Percentiles rank a stretch among this genome's conserved stretches.
phyloP scores from a whole-genome alignment of 2,113 vertebrate genomes.

The Nasalis larvatus region DNA sequence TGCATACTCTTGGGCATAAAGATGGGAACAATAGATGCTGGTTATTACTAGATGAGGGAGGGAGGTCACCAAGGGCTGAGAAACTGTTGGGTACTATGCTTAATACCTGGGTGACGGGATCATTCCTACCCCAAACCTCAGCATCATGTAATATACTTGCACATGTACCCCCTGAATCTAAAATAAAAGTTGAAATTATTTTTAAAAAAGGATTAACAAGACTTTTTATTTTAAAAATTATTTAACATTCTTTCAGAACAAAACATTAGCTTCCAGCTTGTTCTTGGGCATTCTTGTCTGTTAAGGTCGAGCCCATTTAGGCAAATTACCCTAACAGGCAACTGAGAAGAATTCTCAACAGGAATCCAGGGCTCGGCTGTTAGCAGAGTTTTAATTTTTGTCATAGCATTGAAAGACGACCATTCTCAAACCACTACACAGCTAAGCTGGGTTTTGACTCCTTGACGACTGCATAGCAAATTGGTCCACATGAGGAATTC shows the following conservation, averaged over 20 bases:
- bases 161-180: no score
- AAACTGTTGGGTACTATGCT: no score
- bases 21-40: no score
- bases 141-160: no score
- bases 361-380: background rate
- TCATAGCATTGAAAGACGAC: background rate
- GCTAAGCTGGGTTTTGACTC: background rate
- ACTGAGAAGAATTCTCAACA: background rate
- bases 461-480: background rate
- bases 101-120: no score
- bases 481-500: background rate
- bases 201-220: background rate
- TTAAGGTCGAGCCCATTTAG: background rate
- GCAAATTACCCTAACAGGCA: background rate
- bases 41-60: no score
- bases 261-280: background rate
- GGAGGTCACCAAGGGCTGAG: no score
- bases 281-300: background rate
- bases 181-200: no score
- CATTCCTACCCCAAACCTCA: no score
- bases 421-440: background rate
- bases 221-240: background rate
- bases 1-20: no score
- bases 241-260: background rate
- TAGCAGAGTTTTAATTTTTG: background rate